Evolutionary conservation across 2,888 invertebrate species (phyloP).

Genomic region (Branchipolynoe longqiensis): DNA sequence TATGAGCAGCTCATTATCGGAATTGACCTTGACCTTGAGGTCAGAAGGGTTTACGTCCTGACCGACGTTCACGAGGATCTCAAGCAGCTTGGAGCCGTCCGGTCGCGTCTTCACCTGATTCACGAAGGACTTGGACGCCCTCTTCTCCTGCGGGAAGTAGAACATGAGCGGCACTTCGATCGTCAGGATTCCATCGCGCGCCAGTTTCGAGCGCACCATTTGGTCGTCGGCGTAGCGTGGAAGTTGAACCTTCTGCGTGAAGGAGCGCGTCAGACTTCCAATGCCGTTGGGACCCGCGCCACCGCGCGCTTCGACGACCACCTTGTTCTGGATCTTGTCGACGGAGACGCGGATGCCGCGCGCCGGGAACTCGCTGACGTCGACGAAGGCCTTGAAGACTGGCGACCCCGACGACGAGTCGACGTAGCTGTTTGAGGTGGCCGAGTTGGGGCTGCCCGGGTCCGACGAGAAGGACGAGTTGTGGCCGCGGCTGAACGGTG

Average conservation of each 20-base stretch:
- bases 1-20: conserved; percentile 63
- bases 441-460: conserved; percentile 21
- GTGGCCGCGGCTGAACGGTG: background rate
- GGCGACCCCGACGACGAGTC: conserved; percentile 64
- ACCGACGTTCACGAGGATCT: conserved; percentile 68
- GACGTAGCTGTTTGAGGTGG: conserved; percentile 64
- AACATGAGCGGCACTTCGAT: conserved; percentile 69
- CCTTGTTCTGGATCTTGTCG: conserved; percentile 65
- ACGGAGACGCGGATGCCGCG: conserved; percentile 63
- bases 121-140: conserved; percentile 64
- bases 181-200: conserved; percentile 64
- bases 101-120: conserved; percentile 61
- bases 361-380: conserved; percentile 65
- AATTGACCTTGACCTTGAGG: conserved; percentile 65
- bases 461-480: conserved; percentile 44
- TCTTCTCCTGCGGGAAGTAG: conserved; percentile 65
- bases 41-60: conserved; percentile 62
- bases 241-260: conserved; percentile 66
- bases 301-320: conserved; percentile 58
- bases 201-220: conserved; percentile 62
- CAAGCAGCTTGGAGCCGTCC: conserved; percentile 64
- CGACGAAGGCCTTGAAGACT: conserved; percentile 67
- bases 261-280: conserved; percentile 61
- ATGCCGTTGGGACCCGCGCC: conserved; percentile 39
- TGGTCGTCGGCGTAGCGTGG: conserved; percentile 67